These are phyloP conservation scores for Montipora capricornis DNA, from an alignment of 64 coral and sea anemone genomes.

Conservation along the genomic window DNA sequence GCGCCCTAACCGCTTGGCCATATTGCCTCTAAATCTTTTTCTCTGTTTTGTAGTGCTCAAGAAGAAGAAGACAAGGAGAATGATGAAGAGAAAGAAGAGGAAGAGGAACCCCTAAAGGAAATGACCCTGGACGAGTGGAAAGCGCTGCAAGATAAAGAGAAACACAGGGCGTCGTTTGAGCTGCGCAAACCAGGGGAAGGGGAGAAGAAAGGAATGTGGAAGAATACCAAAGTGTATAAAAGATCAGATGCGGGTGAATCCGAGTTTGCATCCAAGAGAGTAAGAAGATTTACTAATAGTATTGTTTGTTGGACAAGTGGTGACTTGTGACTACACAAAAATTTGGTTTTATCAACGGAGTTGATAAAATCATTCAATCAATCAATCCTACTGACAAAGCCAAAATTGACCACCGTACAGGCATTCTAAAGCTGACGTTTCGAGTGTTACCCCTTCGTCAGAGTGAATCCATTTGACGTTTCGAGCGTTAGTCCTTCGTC, in stretches of 20 bases:
- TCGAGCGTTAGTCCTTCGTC: too few relatives aligned
- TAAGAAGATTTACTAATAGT: background rate
- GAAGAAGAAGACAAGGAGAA: slow-evolving; percentile 66
- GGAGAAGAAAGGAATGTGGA: slow-evolving; percentile 98
- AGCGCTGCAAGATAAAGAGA: slow-evolving; percentile 72
- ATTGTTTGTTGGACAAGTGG: background rate
- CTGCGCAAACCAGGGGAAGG: slow-evolving; percentile 95
- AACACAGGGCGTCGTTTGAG: slow-evolving; percentile 71
- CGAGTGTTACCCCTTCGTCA: too few relatives aligned
- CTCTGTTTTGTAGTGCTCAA: slow-evolving; percentile 35
- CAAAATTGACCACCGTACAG: too few relatives aligned
- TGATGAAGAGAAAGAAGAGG: slow-evolving; percentile 74
- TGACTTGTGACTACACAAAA: too few relatives aligned
- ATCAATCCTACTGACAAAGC: too few relatives aligned
- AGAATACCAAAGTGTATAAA: slow-evolving; percentile 89
- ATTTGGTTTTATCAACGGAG: too few relatives aligned
- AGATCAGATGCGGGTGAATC: slow-evolving; percentile 57
- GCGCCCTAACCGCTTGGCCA: too few relatives aligned
- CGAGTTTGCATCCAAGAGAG: slow-evolving; percentile 10
- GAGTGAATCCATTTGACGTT: too few relatives aligned
- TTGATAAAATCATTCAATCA: too few relatives aligned
- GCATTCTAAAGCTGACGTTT: too few relatives aligned
- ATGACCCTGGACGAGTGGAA: slow-evolving; percentile 98
- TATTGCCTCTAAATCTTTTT: background rate
- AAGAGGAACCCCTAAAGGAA: slow-evolving; percentile 87